Evolutionary conservation across 2,113 vertebrate genomes (phyloP).

Genomic region (Urocitellus parryii): DNA sequence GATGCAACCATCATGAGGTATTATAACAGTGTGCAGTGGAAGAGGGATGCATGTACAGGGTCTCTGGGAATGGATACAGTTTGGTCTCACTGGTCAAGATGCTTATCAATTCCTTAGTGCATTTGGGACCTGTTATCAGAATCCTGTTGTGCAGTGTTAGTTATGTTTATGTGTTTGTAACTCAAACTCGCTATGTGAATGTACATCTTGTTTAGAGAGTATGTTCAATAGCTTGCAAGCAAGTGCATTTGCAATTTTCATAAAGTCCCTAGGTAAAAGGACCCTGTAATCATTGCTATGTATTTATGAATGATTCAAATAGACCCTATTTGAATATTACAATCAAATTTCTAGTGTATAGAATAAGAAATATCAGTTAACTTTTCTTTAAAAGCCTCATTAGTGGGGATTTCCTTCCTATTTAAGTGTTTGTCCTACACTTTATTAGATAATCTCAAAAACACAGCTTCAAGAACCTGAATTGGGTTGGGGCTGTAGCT

Average conservation of each 20-base stretch:
- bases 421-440: background rate
- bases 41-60: background rate
- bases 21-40: background rate
- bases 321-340: background rate
- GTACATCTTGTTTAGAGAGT: background rate
- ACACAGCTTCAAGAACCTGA: background rate
- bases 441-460: conserved; percentile 20
- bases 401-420: background rate
- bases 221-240: background rate
- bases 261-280: background rate
- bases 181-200: background rate
- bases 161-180: conserved; percentile 19
- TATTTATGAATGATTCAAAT: conserved; percentile 43
- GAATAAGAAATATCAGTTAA: conserved; percentile 20
- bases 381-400: background rate
- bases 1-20: background rate
- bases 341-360: conserved; percentile 23
- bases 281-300: background rate
- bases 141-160: background rate
- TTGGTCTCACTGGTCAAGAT: background rate
- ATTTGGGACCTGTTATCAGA: conserved; percentile 26
- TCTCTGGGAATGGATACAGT: background rate
- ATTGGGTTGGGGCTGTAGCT: background rate
- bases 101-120: background rate
- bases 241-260: background rate